Evolutionary conservation across 2,888 invertebrate genomes (phyloP), one percentile per base, ranked within the genome.

Genomic region (Euclidia mi): DNA sequence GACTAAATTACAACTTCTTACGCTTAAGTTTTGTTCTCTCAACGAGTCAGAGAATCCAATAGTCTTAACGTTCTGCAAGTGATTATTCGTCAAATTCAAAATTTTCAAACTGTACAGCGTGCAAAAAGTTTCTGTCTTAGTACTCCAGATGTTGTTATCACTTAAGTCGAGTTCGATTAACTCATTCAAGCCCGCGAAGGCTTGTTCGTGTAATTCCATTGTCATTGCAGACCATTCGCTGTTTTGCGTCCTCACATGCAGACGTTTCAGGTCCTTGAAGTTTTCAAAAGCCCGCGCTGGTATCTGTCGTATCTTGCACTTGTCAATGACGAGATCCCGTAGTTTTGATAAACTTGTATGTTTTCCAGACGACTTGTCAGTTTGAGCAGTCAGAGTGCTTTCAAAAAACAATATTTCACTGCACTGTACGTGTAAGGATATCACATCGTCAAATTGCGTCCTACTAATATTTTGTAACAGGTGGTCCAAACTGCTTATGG

Each of bases 141-240:
- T 94, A 65, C 95, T 96, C 97, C 97, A 97, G 61, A 97, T 96
- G 84, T 97, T 97, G 91, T 97, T 97, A 81, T 96, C 96, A 66
- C 96, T 96, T 51, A 97, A 90, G 88, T 97, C 96, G 70, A 97
- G 94, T 77, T 95, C 95, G 62, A 96, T 95, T 48, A 97, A 94
- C 87, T 96, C 96, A 57, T 95, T 95, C 76, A 97, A 90, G 29
- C 97, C 96, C 56, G 96, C 90, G 67, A 97, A 96, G 61, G 97
- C 96, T 79, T 96, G 96, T 43, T 96, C 95, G 78, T 96, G 95
- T 50, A 97, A 85, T 76, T 97, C 97, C 91, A 97, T 94, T 71
- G 96, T 96, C 96, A 97, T 96, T 29, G 96, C 96, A 15, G 97
- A 96, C 97, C 97, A 97, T 82, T 97, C 97, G 66, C 96, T 96